phyloP scores from a whole-genome alignment of 2,113 vertebrate genomes.

The Labeo catla region DNA sequence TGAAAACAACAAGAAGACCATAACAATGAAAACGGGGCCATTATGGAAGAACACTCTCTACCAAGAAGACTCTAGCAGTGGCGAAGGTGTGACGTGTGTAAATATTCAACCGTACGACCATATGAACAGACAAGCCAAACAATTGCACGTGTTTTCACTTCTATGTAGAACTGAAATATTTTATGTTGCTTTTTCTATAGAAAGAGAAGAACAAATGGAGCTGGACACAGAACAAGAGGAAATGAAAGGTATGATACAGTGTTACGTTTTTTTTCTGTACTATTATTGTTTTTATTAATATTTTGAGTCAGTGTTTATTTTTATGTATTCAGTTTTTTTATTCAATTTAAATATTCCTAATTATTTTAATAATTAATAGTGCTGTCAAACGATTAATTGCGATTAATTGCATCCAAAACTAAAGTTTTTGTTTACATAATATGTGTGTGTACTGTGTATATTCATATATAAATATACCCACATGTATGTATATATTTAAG shows the following conservation, averaged over 20 bases:
- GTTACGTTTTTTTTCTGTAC: not conserved
- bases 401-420: too few relatives aligned
- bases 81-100: conserved; percentile 44
- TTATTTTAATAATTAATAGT: too few relatives aligned
- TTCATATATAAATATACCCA: too few relatives aligned
- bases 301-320: not conserved
- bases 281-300: not conserved
- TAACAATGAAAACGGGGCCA: conserved; percentile 50
- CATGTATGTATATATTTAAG: too few relatives aligned
- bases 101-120: not conserved
- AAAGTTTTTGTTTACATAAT: too few relatives aligned
- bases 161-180: not conserved
- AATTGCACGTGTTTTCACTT: not conserved
- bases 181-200: not conserved
- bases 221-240: not conserved
- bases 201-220: conserved; percentile 28
- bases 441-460: too few relatives aligned
- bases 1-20: conserved; percentile 31
- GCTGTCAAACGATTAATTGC: too few relatives aligned
- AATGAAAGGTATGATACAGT: not conserved
- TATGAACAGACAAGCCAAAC: not conserved
- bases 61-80: conserved; percentile 32
- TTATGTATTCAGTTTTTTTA: too few relatives aligned
- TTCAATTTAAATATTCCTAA: too few relatives aligned
- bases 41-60: conserved; percentile 34